Conservation (phyloP, 2,113 vertebrate genomes). For the Notiomystis cincta region DNA sequence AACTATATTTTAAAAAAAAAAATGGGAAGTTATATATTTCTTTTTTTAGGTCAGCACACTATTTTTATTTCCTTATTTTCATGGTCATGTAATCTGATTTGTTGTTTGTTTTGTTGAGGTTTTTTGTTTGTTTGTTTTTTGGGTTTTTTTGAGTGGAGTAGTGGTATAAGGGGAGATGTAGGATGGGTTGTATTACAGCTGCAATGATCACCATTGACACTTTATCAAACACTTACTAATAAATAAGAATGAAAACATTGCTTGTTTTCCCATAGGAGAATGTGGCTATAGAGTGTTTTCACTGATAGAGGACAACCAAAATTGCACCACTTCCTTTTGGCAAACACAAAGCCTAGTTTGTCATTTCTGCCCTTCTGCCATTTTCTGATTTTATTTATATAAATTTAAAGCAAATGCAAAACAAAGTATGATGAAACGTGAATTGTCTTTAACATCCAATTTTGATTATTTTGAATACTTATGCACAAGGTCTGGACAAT, state of each 20-base stretch:
- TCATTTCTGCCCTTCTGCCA: not conserved
- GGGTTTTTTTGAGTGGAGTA: not conserved
- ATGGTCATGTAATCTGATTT: not conserved
- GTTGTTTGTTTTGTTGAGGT: too few relatives aligned
- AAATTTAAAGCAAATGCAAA: not conserved
- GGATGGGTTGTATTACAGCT: not conserved
- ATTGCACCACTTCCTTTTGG: not conserved
- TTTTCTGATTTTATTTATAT: not conserved
- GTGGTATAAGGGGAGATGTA: rapidly evolving
- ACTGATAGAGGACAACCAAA: not conserved
- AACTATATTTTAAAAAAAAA: not conserved
- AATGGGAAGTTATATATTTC: not conserved
- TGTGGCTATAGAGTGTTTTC: not conserved
- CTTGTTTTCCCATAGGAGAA: not conserved
- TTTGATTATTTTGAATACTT: not conserved
- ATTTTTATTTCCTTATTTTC: not conserved
- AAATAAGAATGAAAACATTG: not conserved
- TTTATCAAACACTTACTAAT: not conserved
- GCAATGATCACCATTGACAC: not conserved
- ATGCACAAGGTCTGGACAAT: not conserved
- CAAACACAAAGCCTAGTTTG: not conserved
- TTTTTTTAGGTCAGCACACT: not conserved
- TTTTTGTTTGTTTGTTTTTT: too few relatives aligned
- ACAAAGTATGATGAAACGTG: not conserved
- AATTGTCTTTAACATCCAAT: not conserved